phyloP scores from a whole-genome alignment of 2,113 vertebrate species.

The Limanda limanda region DNA sequence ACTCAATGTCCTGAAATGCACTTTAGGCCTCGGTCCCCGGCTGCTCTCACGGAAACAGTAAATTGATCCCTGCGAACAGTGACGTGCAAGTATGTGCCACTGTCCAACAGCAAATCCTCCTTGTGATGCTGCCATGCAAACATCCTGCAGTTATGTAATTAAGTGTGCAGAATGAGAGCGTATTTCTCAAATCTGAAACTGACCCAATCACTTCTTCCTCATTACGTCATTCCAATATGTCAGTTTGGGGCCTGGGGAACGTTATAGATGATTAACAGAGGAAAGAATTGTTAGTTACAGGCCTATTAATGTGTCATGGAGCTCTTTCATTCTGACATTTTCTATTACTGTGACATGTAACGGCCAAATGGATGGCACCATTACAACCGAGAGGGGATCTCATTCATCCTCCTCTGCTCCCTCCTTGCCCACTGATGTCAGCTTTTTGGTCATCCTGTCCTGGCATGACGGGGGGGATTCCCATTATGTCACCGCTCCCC shows the following conservation, averaged over 20 bases:
- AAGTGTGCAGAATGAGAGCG: too few relatives aligned
- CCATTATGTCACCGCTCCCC: slow-evolving; percentile 62
- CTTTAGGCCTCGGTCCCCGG: neutral
- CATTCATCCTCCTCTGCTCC: slow-evolving; percentile 9
- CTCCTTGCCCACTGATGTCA: slow-evolving; percentile 48
- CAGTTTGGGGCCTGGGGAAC: too few relatives aligned
- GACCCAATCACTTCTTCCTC: too few relatives aligned
- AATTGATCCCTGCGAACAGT: neutral
- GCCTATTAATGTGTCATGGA: too few relatives aligned
- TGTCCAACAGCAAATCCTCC: neutral
- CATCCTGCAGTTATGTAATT: neutral
- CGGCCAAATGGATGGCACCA: neutral
- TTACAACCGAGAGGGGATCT: neutral
- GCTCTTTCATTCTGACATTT: too few relatives aligned
- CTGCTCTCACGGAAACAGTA: neutral
- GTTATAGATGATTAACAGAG: too few relatives aligned
- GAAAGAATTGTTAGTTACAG: too few relatives aligned
- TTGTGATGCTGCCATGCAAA: neutral
- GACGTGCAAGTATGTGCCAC: too few relatives aligned
- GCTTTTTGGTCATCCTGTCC: slow-evolving; percentile 19
- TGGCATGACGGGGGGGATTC: slow-evolving; percentile 55
- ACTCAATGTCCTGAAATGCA: neutral
- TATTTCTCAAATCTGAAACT: too few relatives aligned
- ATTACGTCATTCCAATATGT: too few relatives aligned
- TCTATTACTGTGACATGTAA: too few relatives aligned